Evolutionary conservation across 2,113 vertebrate species (phyloP).

Genomic region (Microcebus ravelobensis): DNA sequence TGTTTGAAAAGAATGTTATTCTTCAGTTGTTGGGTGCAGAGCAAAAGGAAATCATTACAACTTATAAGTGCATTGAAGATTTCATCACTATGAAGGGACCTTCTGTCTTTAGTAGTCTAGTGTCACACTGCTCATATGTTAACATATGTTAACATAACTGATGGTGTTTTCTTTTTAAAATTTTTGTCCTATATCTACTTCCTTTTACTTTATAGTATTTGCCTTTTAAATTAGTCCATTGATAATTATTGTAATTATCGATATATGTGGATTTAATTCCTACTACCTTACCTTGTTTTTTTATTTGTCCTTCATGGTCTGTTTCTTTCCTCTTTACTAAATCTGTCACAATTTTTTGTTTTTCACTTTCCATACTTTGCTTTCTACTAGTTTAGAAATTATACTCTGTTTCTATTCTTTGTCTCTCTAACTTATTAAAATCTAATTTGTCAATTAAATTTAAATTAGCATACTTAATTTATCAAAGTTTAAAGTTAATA

Average conservation of each 20-base stretch:
- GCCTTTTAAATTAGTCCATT: neutral
- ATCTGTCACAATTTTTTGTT: neutral
- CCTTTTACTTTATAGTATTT: neutral
- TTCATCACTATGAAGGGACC: neutral
- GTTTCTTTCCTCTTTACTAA: neutral
- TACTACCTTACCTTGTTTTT: neutral
- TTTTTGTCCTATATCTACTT: neutral
- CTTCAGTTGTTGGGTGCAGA: neutral
- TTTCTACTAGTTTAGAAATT: neutral
- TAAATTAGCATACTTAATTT: neutral
- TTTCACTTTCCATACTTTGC: neutral
- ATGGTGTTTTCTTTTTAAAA: neutral
- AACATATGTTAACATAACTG: neutral
- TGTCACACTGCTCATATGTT: neutral
- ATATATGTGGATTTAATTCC: neutral
- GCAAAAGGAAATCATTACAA: neutral
- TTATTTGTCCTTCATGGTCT: neutral
- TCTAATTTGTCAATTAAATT: neutral
- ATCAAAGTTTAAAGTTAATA: neutral
- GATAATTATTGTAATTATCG: neutral
- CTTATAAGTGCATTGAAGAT: rapidly evolving
- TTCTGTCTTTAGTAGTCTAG: neutral
- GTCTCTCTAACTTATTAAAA: neutral
- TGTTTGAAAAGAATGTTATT: neutral
- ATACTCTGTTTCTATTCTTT: neutral